Evolutionary conservation across 1,140 invertebrate species (phyloP), one percentile per base, ranked within the genome.

Genomic region (Idris sp.): DNA sequence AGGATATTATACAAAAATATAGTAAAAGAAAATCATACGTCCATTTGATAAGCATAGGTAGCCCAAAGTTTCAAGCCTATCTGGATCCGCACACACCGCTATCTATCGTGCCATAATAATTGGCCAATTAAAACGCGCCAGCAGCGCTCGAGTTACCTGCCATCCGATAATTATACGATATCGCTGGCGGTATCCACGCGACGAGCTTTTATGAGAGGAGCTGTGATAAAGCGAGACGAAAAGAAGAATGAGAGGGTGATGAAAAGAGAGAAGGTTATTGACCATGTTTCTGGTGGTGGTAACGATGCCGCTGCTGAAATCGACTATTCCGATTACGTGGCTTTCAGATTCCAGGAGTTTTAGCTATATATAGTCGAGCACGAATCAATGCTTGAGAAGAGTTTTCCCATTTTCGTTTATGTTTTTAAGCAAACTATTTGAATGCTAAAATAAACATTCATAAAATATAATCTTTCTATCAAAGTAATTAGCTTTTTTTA

Each of bases 101-200:
- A 79, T 79, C 81, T 83, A 84, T 83, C 79, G 82, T 81, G 77
- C 77, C 80, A 84, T 83, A 83, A 87, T 87, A 87, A 87, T 87
- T 87, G 86, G 84, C 85, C 86, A 87, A 87, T 87, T 87, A 87
- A 87, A 87, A 86, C 80, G 76, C 77, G 65, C 79, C 67, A 83
- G 80, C 75, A 75, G 74, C 74, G 79, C 79, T 86, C 82, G 82
- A 83, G 83, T 86, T 86, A 86, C 84, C 83, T 85, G 84, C 77
- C 84, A 84, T 86, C 81, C 83, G 84, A 86, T 86, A 86, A 86
- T 87, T 86, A 86, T 87, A 84, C 83, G 79, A 79, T 84, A 85
- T 85, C 82, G 78, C 75, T 77, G 75, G 81, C 76, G 81, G 82
- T 84, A 84, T 85, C 79, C 82, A 85, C 80, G 83, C 83, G 83